These are phyloP conservation scores for Cepphus grylle DNA, from an alignment of 2,113 vertebrate species.

Conservation along the genomic window DNA sequence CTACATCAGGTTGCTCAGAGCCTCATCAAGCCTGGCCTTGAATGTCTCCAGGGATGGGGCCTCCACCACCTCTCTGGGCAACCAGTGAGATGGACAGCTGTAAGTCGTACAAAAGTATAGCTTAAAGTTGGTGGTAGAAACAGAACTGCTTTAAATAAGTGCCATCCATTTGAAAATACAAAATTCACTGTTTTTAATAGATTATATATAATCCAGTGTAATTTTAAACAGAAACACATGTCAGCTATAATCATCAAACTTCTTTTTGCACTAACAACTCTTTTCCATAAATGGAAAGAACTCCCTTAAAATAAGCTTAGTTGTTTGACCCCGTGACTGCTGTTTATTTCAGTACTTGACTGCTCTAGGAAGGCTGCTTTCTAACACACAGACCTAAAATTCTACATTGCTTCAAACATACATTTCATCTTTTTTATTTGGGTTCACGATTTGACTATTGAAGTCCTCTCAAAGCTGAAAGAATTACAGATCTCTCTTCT, in stretches of 20 bases:
- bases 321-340: neutral
- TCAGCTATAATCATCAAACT: neutral
- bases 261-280: neutral
- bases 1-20: too few species aligned
- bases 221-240: neutral
- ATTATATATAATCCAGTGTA: neutral
- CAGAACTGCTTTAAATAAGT: neutral
- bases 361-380: neutral
- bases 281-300: neutral
- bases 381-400: neutral
- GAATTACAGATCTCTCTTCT: neutral
- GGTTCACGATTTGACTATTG: neutral
- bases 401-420: neutral
- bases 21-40: too few species aligned
- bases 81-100: neutral
- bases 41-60: too few species aligned
- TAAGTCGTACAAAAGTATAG: neutral
- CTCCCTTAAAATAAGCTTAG: neutral
- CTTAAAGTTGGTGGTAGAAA: neutral
- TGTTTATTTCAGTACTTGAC: neutral
- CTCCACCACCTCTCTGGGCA: too few species aligned
- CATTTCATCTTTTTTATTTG: neutral
- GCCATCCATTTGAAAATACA: neutral
- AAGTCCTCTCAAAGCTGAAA: neutral
- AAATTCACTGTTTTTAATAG: neutral